Conservation (phyloP, 2,113 vertebrate genomes). For the Sigmodon hispidus region DNA sequence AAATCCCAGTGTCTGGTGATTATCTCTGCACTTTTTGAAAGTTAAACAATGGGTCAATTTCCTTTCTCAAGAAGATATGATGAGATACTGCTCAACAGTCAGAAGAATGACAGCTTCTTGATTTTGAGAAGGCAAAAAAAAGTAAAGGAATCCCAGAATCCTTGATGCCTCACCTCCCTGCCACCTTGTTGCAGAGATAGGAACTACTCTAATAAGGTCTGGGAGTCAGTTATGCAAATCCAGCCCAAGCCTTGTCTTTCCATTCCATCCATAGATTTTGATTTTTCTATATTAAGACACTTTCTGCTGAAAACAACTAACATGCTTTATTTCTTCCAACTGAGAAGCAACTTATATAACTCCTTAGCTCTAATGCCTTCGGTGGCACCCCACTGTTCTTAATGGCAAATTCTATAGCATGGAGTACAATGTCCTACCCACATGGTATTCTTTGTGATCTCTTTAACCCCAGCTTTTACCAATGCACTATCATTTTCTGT, state of each 20-base stretch:
- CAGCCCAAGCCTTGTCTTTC: not conserved
- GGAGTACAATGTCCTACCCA: not conserved
- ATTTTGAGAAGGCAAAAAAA: constrained; percentile 36
- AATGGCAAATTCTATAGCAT: constrained; percentile 39
- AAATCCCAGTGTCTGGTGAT: not conserved
- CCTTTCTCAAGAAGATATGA: constrained; percentile 1
- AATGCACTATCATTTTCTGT: not conserved
- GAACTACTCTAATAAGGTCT: not conserved
- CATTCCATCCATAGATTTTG: constrained; percentile 22
- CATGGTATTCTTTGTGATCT: constrained; percentile 25
- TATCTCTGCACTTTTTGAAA: constrained; percentile 48
- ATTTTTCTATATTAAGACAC: constrained; percentile 51
- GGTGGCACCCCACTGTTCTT: not conserved
- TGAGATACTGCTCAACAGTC: constrained; percentile 24
- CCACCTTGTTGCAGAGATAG: constrained; percentile 15
- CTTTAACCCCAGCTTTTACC: constrained; percentile 5
- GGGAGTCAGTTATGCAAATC: not conserved
- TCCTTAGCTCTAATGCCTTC: constrained; percentile 29
- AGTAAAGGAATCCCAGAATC: not conserved
- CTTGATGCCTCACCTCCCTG: not conserved
- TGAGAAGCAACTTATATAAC: constrained; percentile 50
- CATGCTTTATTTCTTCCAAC: constrained; percentile 37
- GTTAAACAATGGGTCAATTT: not conserved
- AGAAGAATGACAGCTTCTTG: constrained; percentile 1
- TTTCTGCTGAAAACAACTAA: constrained; percentile 41